These are phyloP conservation scores for Halcyon smyrnensis DNA, from an alignment of 2,797 vertebrate species.

Conservation along the genomic window DNA sequence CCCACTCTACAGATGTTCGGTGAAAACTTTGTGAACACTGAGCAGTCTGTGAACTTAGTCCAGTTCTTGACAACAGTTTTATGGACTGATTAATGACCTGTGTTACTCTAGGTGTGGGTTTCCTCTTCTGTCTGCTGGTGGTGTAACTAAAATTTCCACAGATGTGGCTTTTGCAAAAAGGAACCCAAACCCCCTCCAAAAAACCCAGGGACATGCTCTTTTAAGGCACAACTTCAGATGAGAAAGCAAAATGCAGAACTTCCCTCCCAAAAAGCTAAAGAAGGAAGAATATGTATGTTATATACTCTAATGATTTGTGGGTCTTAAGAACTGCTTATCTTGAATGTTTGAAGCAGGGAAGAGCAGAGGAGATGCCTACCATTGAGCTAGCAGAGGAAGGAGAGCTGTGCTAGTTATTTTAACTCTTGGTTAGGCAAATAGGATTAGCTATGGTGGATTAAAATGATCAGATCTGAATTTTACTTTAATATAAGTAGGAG, in stretches of 20 bases:
- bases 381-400: not conserved
- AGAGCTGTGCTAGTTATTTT: not conserved
- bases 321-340: not conserved
- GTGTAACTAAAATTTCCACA: not conserved
- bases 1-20: not conserved
- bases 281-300: not conserved
- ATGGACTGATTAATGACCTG: not conserved
- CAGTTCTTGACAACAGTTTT: slow-evolving; percentile 7
- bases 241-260: not conserved
- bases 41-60: not conserved
- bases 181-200: no score
- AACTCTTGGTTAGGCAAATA: slow-evolving; percentile 23
- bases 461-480: slow-evolving; percentile 48
- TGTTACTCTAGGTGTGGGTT: slow-evolving; percentile 22
- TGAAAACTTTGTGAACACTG: not conserved
- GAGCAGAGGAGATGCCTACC: not conserved
- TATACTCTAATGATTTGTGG: not conserved
- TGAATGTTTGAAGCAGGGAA: not conserved
- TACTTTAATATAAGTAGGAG: slow-evolving; percentile 17
- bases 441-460: slow-evolving; percentile 27
- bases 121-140: slow-evolving; percentile 16
- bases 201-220: not conserved
- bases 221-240: not conserved
- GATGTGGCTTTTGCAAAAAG: not conserved
- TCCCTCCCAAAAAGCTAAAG: not conserved